Percentiles rank a stretch among this genome's conserved stretches.
phyloP scores from a whole-genome alignment of 2,888 invertebrate species.

The Graphium colonna region DNA sequence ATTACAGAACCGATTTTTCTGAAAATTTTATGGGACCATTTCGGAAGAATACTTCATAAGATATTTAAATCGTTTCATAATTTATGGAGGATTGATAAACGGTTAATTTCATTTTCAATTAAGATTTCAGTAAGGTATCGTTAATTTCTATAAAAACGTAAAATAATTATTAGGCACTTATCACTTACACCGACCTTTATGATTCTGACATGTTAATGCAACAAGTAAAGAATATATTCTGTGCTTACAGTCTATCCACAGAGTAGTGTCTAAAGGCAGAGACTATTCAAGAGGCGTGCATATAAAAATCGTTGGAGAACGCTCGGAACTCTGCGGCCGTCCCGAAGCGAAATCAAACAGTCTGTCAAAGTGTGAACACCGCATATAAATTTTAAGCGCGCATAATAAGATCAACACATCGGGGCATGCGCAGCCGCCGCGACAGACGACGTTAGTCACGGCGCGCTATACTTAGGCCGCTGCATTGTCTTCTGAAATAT shows the following conservation, averaged over 20 bases:
- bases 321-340: conserved; percentile 22
- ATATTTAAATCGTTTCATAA: too few species aligned
- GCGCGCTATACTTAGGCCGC: conserved; percentile 71
- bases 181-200: too few species aligned
- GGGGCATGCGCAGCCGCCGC: conserved; percentile 53
- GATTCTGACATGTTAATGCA: too few species aligned
- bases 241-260: not conserved
- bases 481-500: conserved; percentile 80
- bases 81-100: too few species aligned
- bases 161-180: too few species aligned
- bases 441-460: conserved; percentile 71
- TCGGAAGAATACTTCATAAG: too few species aligned
- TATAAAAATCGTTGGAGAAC: not conserved
- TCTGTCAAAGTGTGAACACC: conserved; percentile 65
- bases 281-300: not conserved
- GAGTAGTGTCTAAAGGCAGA: not conserved
- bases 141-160: too few species aligned
- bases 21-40: too few species aligned
- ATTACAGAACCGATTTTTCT: too few species aligned
- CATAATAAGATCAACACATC: conserved; percentile 75
- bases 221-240: too few species aligned
- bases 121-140: too few species aligned
- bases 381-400: conserved; percentile 67
- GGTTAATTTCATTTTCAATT: too few species aligned
- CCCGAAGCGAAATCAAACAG: conserved; percentile 48